These are phyloP conservation scores for Zele albiditarsus DNA, from an alignment of 2,888 invertebrate genomes.

Conservation along the genomic window DNA sequence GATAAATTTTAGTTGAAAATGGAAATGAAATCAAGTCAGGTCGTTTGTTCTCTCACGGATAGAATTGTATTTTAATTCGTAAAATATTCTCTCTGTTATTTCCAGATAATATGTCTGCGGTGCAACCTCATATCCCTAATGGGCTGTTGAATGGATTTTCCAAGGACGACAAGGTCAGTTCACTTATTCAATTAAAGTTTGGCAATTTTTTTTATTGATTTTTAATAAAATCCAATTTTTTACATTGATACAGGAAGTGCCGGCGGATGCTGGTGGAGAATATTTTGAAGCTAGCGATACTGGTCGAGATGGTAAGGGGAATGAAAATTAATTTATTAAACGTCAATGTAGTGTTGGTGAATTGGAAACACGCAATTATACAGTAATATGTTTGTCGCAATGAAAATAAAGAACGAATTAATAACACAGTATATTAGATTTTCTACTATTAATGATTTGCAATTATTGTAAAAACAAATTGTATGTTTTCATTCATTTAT, in stretches of 20 bases:
- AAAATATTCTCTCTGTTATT: constrained; percentile 36
- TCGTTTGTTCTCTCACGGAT: not conserved
- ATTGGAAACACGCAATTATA: not conserved
- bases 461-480: not conserved
- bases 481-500: not conserved
- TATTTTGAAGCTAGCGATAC: constrained; percentile 59
- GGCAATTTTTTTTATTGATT: not conserved
- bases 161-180: constrained; percentile 60
- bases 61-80: constrained; percentile 23
- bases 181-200: not conserved
- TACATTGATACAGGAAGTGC: constrained; percentile 47
- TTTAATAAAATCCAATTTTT: constrained; percentile 22
- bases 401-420: not conserved
- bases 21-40: not conserved
- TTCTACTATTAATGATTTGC: not conserved
- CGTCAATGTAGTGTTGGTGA: not conserved
- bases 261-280: constrained; percentile 43
- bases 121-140: constrained; percentile 59
- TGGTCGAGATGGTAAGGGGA: constrained; percentile 62
- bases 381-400: not conserved
- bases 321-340: constrained; percentile 17
- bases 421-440: not conserved
- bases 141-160: constrained; percentile 60
- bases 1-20: not conserved
- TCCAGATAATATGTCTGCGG: constrained; percentile 64